Base-by-base conservation (phyloP, 2,888 invertebrate species). In the Archips xylosteana region DNA sequence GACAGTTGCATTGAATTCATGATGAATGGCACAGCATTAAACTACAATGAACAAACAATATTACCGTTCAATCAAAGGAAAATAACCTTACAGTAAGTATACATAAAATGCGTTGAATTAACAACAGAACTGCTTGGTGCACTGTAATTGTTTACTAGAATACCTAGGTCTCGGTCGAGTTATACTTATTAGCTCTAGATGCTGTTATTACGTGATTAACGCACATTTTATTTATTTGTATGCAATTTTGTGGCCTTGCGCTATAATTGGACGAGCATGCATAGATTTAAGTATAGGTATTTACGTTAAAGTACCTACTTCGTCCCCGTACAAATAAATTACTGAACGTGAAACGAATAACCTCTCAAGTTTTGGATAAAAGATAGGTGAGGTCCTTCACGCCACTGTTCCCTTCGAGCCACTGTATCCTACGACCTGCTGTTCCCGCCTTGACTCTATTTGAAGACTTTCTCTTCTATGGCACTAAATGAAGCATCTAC, bases 81-180 rank as follows among this genome's bases (percentile, higher is more conserved):
- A 63, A n/a, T 15, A 23, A 51, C 13, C 49, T 9, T 65, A 42
- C 13, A 36, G 49, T 34, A 3, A 12, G 8, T 0, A 9, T 34
- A 32, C 4, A 36, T 51, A 49, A 47, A 36, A 34, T 57, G 32
- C 10, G 4, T 32, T 32, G 8, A 57, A 32, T 3, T 3, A 23
- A 57, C 6, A 54, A 23, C 23, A 23, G 23, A 23, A 9, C 12
- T 32, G 32, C 32, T 2, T 65, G 6, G 32, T 15, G 15, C 51
- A 39, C 51, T 36, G 51, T 65, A 23, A 51, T 49, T 39, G 65
- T 65, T 36, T 65, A 15, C 51, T 65, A 15, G 34, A 47, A 9
- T 32, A 51, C 9, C 47, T 65, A 65, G 64, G 64, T 65, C 64
- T 49, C 36, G 64, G 64, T 51, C 49, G 51, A 34, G n/a, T 51